Conservation (phyloP, 2,888 invertebrate species). For the Copidosoma aretas region DNA sequence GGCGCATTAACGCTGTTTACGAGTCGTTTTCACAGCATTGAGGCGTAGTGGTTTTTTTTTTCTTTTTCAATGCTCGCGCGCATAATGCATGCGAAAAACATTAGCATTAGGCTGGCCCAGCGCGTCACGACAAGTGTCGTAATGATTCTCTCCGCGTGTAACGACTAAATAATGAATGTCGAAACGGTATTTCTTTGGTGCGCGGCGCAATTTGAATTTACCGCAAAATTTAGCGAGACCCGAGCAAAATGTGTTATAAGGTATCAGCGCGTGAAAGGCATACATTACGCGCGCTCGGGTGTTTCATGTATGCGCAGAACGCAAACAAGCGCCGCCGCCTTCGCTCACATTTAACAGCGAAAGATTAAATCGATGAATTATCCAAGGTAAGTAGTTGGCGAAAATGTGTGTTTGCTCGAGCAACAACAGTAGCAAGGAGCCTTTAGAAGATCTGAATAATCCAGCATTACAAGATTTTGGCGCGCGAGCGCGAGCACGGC, state of each 20-base stretch:
- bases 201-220: conserved; percentile 32
- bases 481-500: neutral
- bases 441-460: conserved; percentile 28
- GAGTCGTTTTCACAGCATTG: conserved; percentile 6
- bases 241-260: conserved; percentile 26
- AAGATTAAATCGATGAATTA: conserved; percentile 32
- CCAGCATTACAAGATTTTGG: conserved; percentile 24
- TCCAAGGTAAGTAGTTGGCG: conserved; percentile 1
- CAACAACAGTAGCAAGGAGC: neutral
- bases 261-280: conserved; percentile 29
- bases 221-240: conserved; percentile 21
- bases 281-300: too few species aligned
- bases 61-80: neutral
- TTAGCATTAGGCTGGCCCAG: neutral
- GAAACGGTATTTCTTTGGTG: too few species aligned
- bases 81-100: too few species aligned
- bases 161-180: conserved; percentile 22
- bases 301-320: conserved; percentile 13
- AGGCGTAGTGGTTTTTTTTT: neutral
- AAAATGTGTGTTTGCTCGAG: conserved; percentile 7
- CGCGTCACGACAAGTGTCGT: conserved; percentile 21
- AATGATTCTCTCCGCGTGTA: conserved; percentile 5
- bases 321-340: conserved; percentile 3
- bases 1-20: conserved; percentile 6
- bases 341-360: conserved; percentile 23